phyloP scores from a whole-genome alignment of 2,888 invertebrate genomes.

The Sinopyrophorus schimmeli region DNA sequence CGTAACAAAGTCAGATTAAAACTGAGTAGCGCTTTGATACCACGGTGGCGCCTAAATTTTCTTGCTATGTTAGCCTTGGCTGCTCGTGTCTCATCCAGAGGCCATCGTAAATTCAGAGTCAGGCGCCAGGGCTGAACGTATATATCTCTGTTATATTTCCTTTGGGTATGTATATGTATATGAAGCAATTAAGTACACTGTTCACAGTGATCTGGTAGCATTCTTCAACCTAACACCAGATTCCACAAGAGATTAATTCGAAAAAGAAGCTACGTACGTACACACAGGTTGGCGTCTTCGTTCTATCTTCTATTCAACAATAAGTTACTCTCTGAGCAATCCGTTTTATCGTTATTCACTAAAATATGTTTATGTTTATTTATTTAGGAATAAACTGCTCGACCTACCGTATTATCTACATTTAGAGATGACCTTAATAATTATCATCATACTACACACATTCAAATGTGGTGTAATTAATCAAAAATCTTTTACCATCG shows the following conservation, averaged over 20 bases:
- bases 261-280: too few species aligned
- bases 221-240: conserved; percentile 40
- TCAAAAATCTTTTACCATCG: too few species aligned
- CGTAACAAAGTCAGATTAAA: conserved; percentile 34
- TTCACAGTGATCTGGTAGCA: conserved; percentile 40
- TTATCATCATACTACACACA: too few species aligned
- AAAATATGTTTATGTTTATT: too few species aligned
- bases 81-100: conserved; percentile 36
- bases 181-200: conserved; percentile 39
- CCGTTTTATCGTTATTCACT: too few species aligned
- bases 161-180: conserved; percentile 32
- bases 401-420: too few species aligned
- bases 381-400: too few species aligned
- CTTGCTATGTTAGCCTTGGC: conserved; percentile 38
- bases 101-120: conserved; percentile 41
- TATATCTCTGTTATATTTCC: conserved; percentile 34
- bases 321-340: too few species aligned
- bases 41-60: conserved; percentile 47
- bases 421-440: too few species aligned
- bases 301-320: too few species aligned
- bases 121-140: conserved; percentile 40
- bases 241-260: conserved; percentile 37
- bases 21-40: conserved; percentile 39
- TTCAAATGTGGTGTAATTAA: too few species aligned
- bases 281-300: conserved; percentile 36